Evolutionary conservation across 2,888 invertebrate species (phyloP).

Genomic region (Drosophila borborema): DNA sequence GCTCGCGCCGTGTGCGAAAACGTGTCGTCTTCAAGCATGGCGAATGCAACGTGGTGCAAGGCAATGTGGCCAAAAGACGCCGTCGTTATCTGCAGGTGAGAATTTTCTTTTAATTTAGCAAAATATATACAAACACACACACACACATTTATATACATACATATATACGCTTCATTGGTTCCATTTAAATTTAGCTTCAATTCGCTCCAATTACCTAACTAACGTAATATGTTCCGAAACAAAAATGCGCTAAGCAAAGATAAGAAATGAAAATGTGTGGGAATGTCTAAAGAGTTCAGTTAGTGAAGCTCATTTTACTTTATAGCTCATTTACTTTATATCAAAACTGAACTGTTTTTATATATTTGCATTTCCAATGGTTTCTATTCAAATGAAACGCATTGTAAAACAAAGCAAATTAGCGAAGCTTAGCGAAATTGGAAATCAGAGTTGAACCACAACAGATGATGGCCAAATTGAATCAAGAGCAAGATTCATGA

Average conservation of each 20-base stretch:
- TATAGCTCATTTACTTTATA: no score
- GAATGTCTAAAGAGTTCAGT: not conserved
- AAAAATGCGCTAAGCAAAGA: not conserved
- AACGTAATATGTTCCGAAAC: not conserved
- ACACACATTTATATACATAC: no score
- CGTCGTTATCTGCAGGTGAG: conserved; percentile 93
- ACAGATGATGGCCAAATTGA: no score
- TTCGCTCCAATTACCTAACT: conserved; percentile 18
- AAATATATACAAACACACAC: conserved; percentile 1
- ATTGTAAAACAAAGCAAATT: not conserved
- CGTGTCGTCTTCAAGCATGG: conserved; percentile 99
- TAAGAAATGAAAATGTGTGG: not conserved
- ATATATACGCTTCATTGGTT: conserved; percentile 21
- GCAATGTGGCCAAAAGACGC: conserved; percentile 96
- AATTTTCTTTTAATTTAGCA: conserved; percentile 35
- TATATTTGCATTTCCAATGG: not conserved
- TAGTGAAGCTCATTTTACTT: not conserved
- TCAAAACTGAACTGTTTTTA: not conserved
- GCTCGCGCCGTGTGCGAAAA: conserved; percentile 93
- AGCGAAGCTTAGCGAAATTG: not conserved
- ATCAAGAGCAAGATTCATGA: no score
- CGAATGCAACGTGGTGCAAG: conserved; percentile 98
- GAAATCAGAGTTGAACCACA: not conserved
- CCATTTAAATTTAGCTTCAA: conserved; percentile 32
- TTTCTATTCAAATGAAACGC: not conserved